Percentiles rank a stretch among this genome's conserved stretches.
These are phyloP conservation scores for Mantis religiosa DNA, from an alignment of 2,888 invertebrate genomes.

Conservation along the genomic window DNA sequence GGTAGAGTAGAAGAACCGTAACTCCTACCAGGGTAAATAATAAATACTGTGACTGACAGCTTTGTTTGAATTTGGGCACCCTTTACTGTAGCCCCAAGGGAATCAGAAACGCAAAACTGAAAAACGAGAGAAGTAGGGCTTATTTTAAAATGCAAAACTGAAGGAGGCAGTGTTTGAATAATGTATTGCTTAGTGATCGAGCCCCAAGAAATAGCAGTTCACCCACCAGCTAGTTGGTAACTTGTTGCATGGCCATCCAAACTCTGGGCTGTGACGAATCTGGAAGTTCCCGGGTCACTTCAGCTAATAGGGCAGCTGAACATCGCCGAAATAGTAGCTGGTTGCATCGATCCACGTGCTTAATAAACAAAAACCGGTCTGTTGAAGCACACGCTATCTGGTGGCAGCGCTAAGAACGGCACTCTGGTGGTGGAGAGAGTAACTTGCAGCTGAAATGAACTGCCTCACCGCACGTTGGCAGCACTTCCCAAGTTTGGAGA, in stretches of 20 bases:
- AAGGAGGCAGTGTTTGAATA: background rate
- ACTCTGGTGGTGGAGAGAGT: background rate
- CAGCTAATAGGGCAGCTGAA: background rate
- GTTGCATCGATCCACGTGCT: background rate
- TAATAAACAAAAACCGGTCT: background rate
- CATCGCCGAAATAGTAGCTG: background rate
- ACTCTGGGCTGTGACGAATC: background rate
- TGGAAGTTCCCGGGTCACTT: background rate
- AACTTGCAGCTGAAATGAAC: background rate
- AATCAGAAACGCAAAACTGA: background rate
- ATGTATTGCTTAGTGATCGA: background rate
- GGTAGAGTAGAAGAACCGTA: too few species aligned
- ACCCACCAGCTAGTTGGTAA: background rate
- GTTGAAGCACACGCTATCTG: background rate
- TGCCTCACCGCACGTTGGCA: background rate
- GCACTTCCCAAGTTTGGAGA: background rate
- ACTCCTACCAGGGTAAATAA: too few species aligned
- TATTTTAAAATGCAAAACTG: background rate
- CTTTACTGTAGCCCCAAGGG: background rate
- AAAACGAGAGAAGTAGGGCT: background rate
- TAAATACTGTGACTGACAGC: too few species aligned
- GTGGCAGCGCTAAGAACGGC: background rate
- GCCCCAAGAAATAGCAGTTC: background rate
- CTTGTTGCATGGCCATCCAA: background rate
- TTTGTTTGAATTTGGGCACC: too few species aligned